Evolutionary conservation across 1,140 invertebrate species (phyloP).

Genomic region (Teleopsis dalmanni): DNA sequence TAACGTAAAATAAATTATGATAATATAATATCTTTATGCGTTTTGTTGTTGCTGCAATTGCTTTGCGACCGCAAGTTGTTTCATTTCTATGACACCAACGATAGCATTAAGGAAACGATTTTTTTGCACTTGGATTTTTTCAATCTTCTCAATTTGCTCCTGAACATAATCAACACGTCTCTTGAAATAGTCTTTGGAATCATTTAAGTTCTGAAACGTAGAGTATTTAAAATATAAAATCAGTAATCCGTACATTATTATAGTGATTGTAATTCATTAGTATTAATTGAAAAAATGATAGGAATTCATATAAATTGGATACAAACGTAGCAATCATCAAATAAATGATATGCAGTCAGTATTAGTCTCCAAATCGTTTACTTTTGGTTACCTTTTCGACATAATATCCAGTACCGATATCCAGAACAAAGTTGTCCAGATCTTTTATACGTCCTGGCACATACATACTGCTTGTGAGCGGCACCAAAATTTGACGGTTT

Average conservation of each 20-base stretch:
- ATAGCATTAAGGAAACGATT: conserved; percentile 75
- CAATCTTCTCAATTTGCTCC: conserved; percentile 91
- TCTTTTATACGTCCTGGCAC: conserved; percentile 79
- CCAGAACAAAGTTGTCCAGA: conserved; percentile 77
- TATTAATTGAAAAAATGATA: too few species aligned
- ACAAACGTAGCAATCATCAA: background rate
- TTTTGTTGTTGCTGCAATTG: conserved; percentile 28
- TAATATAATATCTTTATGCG: conserved; percentile 6
- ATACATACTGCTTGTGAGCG: conserved; percentile 91
- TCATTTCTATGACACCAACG: conserved; percentile 61
- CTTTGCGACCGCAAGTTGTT: conserved; percentile 42
- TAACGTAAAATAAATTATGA: too few species aligned
- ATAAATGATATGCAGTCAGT: too few species aligned
- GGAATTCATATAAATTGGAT: background rate
- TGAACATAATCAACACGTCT: conserved; percentile 84
- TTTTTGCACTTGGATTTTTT: conserved; percentile 76
- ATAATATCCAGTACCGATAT: conserved; percentile 93
- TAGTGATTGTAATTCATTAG: too few species aligned
- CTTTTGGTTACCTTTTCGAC: conserved; percentile 79
- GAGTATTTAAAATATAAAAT: background rate
- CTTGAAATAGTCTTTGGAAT: conserved; percentile 86
- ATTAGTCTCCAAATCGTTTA: too few species aligned
- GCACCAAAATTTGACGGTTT: conserved; percentile 80
- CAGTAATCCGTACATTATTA: background rate
- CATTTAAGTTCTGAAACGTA: conserved; percentile 58